Evolutionary conservation across 2,113 vertebrate species (phyloP), one percentile per base, ranked within the genome.

Genomic region (Rhagologus leucostigma): DNA sequence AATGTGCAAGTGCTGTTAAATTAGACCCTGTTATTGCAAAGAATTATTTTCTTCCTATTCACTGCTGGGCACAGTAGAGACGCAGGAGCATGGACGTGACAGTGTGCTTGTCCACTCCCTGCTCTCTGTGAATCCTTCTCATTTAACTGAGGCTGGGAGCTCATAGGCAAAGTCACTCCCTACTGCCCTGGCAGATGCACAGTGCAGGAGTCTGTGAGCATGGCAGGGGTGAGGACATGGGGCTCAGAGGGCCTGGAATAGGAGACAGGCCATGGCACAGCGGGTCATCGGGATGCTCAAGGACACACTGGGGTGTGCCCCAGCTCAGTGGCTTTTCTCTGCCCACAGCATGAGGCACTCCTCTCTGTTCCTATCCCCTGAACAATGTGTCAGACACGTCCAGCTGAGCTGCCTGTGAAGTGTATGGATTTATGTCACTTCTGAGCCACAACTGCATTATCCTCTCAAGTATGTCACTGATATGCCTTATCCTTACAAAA

Each of bases 211-310:
- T 19, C 53, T 4, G 27, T 16, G 49, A 86, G 76, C 67, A 26
- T 8, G 4, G n/a, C 0, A 0, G 33, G 13, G 50, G 12, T 7
- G 37, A 50, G 39, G 32, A 26, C 5, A 1, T 3, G 46, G 71
- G 24, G 49, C 79, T 49, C n/a, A 3, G 53, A 49, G 63, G 35
- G 29, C 23, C 33, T 3, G 47, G 77, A 69, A 67, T 52, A 62
- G 60, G 32, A 55, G 21, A 35, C 9, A 20, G 50, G 14, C 16
- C 69, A 3, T 0, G 50, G 87, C 68, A 68, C 13, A 2, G 16
- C 0, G 1, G 8, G 22, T 46, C 55, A 47, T 1, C 0, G 2
- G 47, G 42, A 44, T 42, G 68, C 67, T 80, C 57, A 56, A 39
- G 62, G 44, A 78, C 77, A 57, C 27, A 0, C 46, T 35, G 69